Evolutionary conservation across 2,888 invertebrate species (phyloP), one percentile per base, ranked within the genome.

Genomic region (Acrobeloides nanus): DNA sequence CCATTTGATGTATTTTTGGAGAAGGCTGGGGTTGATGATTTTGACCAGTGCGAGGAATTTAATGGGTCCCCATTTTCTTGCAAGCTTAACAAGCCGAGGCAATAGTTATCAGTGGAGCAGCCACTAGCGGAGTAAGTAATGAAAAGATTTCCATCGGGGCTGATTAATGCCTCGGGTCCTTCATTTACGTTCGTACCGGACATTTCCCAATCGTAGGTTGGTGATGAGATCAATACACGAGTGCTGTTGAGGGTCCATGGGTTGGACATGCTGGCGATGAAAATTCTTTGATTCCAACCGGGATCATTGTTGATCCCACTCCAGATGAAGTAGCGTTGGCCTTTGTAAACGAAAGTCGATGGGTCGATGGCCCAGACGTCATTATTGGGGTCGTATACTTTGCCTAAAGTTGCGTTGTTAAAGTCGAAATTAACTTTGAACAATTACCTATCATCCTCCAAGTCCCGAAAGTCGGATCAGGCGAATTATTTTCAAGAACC

Each of bases 161-260:
- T 12, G 12, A 39, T 12, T 26, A 39, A 25, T 1, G 20, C 21
- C 1, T 3, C n/a, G n/a, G n/a, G n/a, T n/a, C n/a, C n/a, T n/a
- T n/a, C n/a, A n/a, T 34, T 34, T 12, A 34, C 34, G 2, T 21
- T 34, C 24, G 34, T 24, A 1, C 34, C 34, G 24, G 24, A 12
- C 3, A 24, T 34, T 12, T 34, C 34, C 34, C 34, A 34, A 34
- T 34, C 10, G 24, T 12, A 34, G 12, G 21, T 12, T 34, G 34
- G 34, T 12, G 34, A 23, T 1, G 34, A 34, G 24, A 34, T 34
- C 12, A 12, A 23, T 34, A 34, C 12, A 12, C 34, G 34, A 12
- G 12, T n/a, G n/a, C n/a, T n/a, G n/a, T n/a, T n/a, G 12, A 39
- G 38, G 2, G 39, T 39, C 39, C 39, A 39, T 12, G 39, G 39